phyloP scores from a whole-genome alignment of 2,113 vertebrate genomes.

The Pedetes capensis region DNA sequence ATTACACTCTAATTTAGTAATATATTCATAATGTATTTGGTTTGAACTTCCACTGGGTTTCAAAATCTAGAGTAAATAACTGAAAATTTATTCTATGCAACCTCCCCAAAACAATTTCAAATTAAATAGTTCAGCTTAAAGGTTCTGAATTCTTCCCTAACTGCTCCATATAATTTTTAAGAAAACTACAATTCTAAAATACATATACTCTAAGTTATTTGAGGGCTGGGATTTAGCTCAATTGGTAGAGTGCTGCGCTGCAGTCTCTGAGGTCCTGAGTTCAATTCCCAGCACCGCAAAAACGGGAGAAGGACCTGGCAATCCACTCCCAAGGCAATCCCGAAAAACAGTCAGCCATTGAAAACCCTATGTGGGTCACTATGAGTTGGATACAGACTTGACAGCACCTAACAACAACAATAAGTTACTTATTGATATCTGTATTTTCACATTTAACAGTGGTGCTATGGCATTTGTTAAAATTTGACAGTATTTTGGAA shows the following conservation, averaged over 20 bases:
- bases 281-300: no score
- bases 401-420: no score
- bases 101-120: not conserved
- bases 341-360: no score
- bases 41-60: constrained; percentile 6
- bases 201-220: not conserved
- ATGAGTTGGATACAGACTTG: no score
- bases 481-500: constrained; percentile 41
- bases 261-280: no score
- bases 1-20: not conserved
- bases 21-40: not conserved
- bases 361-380: no score
- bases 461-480: constrained; percentile 21
- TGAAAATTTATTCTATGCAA: constrained; percentile 27
- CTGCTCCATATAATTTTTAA: constrained; percentile 32
- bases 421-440: constrained; percentile 5
- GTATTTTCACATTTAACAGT: constrained; percentile 13
- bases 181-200: constrained; percentile 36
- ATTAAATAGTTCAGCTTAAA: constrained; percentile 33
- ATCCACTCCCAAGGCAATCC: no score
- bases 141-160: constrained; percentile 46
- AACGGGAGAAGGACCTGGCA: no score
- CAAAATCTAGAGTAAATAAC: constrained; percentile 41
- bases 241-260: no score
- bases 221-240: no score